Percentiles rank a stretch among this genome's conserved stretches.
phyloP scores from a whole-genome alignment of 2,797 vertebrate species.

The Agapornis canus region DNA sequence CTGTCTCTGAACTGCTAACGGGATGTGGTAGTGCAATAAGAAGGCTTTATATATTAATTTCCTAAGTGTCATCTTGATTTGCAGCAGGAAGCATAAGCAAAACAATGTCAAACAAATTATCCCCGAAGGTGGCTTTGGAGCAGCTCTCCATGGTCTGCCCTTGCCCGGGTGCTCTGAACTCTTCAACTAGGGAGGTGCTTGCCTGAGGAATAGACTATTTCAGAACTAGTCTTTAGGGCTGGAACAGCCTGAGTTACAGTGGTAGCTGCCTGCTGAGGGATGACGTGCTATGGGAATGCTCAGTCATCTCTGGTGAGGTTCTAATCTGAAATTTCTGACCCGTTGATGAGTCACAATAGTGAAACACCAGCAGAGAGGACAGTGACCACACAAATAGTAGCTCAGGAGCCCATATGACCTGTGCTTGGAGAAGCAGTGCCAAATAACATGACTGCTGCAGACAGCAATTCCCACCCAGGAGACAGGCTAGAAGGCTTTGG shows the following conservation, averaged over 20 bases:
- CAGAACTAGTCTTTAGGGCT: slow-evolving; percentile 2
- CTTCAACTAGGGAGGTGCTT: neutral
- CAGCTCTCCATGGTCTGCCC: neutral
- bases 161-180: slow-evolving; percentile 33
- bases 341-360: neutral
- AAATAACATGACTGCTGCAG: neutral
- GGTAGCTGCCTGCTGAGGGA: neutral
- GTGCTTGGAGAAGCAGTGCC: neutral
- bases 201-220: slow-evolving; percentile 37
- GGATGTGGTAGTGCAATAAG: slow-evolving; percentile 6
- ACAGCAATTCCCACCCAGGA: neutral
- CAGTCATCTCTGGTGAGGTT: slow-evolving; percentile 11
- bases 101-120: slow-evolving; percentile 26
- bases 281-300: neutral
- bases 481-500: neutral
- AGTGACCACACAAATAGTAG: accelerated
- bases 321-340: neutral
- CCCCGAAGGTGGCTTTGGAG: slow-evolving; percentile 23
- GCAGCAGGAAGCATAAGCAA: neutral
- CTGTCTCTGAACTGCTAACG: slow-evolving; percentile 21
- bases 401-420: accelerated
- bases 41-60: slow-evolving; percentile 33
- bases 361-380: neutral
- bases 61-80: slow-evolving; percentile 20
- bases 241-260: neutral